Base-by-base conservation (phyloP, 2,888 invertebrate species). In the Choreutis nemorana region DNA sequence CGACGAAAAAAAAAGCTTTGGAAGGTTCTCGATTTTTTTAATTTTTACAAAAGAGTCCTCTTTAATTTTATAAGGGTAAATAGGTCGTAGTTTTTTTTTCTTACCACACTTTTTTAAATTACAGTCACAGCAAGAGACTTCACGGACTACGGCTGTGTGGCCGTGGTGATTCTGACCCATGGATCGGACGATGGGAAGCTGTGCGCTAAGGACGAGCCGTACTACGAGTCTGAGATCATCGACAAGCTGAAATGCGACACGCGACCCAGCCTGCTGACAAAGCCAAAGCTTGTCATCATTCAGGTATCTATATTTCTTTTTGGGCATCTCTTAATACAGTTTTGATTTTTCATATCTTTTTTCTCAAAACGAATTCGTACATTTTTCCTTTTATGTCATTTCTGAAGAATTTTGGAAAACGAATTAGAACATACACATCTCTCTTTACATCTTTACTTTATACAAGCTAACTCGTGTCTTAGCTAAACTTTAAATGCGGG, bases 61-160 rank as follows among this genome's bases (percentile, higher is more conserved):
- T n/a, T n/a, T n/a, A n/a, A n/a, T n/a, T n/a, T n/a, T n/a, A n/a
- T n/a, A n/a, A n/a, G n/a, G n/a, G 35, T 35, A 22, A 3, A 16
- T 23, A 8, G 14, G 7, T 10, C 10, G 6, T 12, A 50, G 46
- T 46, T 35, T 26, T 10, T 10, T 14, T 12, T 26, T 14, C 10
- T 14, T 9, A 15, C 9, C 15, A 26, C n/a, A 15, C 14, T 18
- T 28, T 12, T 10, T 16, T 9, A 14, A 12, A 23, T 44, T 55
- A 3, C 50, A 64, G 62, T 57, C 25, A 46, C 44, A 13, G 35
- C 41, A 2, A 33, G 35, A 10, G 50, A 64, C 31, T 68, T 64
- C 30, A 62, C 59, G 0, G 56, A 67, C 12, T 71, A 68, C 26
- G 72, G 72, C 0, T 73, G 73, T 31, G 44, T 73, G 2, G 65